Evolutionary conservation across 2,113 vertebrate species (phyloP).

Genomic region (Laticauda laticaudata): DNA sequence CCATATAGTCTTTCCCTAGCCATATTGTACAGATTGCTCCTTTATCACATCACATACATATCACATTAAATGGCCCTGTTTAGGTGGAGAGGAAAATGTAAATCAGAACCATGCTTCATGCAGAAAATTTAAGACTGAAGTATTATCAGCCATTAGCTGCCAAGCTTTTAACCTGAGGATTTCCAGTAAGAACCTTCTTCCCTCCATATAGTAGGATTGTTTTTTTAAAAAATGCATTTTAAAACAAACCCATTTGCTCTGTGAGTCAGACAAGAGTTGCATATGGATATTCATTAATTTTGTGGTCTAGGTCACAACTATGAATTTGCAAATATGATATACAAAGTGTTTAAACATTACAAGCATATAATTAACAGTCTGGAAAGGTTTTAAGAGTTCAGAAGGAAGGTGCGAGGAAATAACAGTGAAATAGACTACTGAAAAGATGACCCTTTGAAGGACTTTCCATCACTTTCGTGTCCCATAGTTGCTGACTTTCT

Average conservation of each 20-base stretch:
- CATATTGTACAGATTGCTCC: not conserved
- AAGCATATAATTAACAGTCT: not conserved
- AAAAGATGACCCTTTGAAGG: not conserved
- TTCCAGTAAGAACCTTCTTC: not conserved
- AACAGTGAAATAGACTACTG: not conserved
- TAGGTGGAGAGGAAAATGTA: not conserved
- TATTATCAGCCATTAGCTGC: not conserved
- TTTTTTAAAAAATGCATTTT: not conserved
- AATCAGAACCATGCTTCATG: not conserved
- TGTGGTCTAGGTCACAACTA: not conserved
- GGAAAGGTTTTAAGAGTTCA: not conserved
- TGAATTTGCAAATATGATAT: not conserved
- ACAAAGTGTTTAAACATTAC: not conserved
- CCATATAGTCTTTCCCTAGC: not conserved
- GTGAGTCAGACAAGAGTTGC: not conserved
- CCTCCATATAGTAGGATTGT: not conserved
- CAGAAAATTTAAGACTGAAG: not conserved
- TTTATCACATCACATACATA: not conserved
- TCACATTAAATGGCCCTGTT: not conserved
- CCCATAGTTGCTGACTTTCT: not conserved
- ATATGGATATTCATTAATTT: not conserved
- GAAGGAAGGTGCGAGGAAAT: not conserved
- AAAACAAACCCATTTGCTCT: not conserved
- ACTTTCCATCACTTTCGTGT: not conserved
- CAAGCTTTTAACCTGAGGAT: not conserved